These are phyloP conservation scores for Tinea semifulvella DNA, from an alignment of 2,888 invertebrate species.

Conservation along the genomic window DNA sequence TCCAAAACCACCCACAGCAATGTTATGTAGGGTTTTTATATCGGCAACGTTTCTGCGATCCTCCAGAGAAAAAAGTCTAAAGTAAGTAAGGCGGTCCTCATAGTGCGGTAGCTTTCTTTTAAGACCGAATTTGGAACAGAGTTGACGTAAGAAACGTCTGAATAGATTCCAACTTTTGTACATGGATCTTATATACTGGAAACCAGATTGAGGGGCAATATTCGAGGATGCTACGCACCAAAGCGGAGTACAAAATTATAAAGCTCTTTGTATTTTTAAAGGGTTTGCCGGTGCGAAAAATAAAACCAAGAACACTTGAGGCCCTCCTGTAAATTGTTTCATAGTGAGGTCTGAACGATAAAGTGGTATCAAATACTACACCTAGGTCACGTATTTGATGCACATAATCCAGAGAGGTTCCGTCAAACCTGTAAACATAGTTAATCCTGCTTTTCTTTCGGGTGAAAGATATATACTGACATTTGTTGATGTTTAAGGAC, in stretches of 20 bases:
- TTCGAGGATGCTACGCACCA: background rate
- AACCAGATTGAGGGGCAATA: slow-evolving; percentile 1
- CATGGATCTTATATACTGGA: background rate
- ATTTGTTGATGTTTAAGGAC: background rate
- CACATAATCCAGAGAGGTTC: background rate
- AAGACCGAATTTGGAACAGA: too few relatives aligned
- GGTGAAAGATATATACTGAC: background rate
- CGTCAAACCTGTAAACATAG: background rate
- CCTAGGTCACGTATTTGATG: background rate
- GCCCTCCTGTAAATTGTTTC: background rate
- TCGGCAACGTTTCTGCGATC: too few relatives aligned
- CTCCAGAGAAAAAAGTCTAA: too few relatives aligned
- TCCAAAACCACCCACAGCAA: too few relatives aligned
- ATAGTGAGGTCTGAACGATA: background rate
- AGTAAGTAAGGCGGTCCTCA: too few relatives aligned
- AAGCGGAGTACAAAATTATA: background rate
- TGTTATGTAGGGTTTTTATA: too few relatives aligned
- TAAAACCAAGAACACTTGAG: background rate
- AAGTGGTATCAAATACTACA: background rate
- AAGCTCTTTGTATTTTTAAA: background rate
- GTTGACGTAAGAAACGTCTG: too few relatives aligned
- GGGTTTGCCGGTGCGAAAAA: background rate
- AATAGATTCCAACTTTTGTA: too few relatives aligned
- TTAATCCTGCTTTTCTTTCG: background rate
- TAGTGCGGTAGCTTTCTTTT: too few relatives aligned